Evolutionary conservation across 2,888 invertebrate species (phyloP), one percentile per base, ranked within the genome.

Genomic region (Neoitamus cyanurus): DNA sequence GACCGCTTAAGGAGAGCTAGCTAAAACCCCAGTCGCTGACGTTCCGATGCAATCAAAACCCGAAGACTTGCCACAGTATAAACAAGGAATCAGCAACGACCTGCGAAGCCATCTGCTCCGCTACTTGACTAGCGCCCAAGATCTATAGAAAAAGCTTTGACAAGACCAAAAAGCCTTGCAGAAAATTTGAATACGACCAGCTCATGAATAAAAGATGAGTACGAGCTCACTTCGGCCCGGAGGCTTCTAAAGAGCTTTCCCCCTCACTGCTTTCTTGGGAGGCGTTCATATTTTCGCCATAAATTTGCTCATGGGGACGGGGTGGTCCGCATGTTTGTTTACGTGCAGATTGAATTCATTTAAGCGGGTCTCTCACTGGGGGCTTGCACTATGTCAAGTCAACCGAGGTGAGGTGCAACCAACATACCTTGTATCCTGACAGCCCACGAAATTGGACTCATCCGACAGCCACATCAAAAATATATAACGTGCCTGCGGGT

Each of bases 71-170:
- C 80, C 80, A 68, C 80, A 80, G 68, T 34, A 80, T 80, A 80
- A 80, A 80, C 80, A 80, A 80, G 80, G 58, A 48, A 80, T 80
- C 80, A 58, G 80, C 20, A 80, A 80, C 80, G 80, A 80, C 80
- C 80, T 80, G 80, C 34, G 80, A 80, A 80, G 80, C 80, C 80
- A 80, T 80, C 80, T 80, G 58, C 58, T 80, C 58, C 31, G 58
- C 58, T 80, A 34, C 31, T 77, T 20, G 34, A 77, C 20, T 77
- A 15, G 30, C 13, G 30, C 77, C 28, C 11, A 31, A 34, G 58
- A 80, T 80, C 80, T 58, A 80, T 80, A 34, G 80, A 80, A 68
- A 80, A 80, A 58, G 80, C 80, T 80, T 80, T 13, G 58, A 80
- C 48, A 36, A 58, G 31, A 80, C 68, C 80, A 31, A 80, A 80